Evolutionary conservation across 2,888 invertebrate genomes (phyloP).

Genomic region (Folsomia candida): DNA sequence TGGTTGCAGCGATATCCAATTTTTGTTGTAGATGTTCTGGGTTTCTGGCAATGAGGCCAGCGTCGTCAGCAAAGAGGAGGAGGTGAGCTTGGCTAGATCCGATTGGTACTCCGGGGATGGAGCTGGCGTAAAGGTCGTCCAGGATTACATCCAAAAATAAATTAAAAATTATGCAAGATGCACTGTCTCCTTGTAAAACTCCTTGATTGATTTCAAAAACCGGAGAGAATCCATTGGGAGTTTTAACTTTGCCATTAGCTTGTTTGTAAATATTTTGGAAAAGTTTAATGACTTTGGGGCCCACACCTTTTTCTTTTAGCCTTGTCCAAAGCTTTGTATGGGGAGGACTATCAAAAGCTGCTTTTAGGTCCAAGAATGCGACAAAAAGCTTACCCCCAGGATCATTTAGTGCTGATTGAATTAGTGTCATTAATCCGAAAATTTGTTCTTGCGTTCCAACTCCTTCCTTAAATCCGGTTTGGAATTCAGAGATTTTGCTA

Average conservation of each 20-base stretch:
- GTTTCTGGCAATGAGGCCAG: constrained; percentile 30
- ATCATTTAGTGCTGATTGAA: constrained; percentile 25
- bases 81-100: not conserved
- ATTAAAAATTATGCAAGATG: not conserved
- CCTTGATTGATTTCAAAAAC: constrained; percentile 35
- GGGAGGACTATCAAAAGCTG: constrained; percentile 41
- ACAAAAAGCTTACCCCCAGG: constrained; percentile 33
- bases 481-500: constrained; percentile 45
- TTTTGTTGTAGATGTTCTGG: constrained; percentile 28
- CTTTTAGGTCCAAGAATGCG: constrained; percentile 46
- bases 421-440: constrained; percentile 37
- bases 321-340: constrained; percentile 40
- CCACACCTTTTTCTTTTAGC: constrained; percentile 24
- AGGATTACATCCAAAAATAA: constrained; percentile 1
- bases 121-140: not conserved
- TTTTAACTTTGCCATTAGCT: constrained; percentile 2
- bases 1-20: constrained; percentile 22
- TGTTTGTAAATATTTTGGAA: constrained; percentile 20
- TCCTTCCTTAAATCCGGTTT: constrained; percentile 44
- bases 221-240: not conserved
- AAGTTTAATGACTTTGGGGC: constrained; percentile 34
- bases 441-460: constrained; percentile 45
- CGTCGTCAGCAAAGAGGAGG: constrained; percentile 41
- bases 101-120: constrained; percentile 22
- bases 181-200: constrained; percentile 34